Evolutionary conservation across 1,140 invertebrate species (phyloP).

Genomic region (Bombus haemorrhoidalis): DNA sequence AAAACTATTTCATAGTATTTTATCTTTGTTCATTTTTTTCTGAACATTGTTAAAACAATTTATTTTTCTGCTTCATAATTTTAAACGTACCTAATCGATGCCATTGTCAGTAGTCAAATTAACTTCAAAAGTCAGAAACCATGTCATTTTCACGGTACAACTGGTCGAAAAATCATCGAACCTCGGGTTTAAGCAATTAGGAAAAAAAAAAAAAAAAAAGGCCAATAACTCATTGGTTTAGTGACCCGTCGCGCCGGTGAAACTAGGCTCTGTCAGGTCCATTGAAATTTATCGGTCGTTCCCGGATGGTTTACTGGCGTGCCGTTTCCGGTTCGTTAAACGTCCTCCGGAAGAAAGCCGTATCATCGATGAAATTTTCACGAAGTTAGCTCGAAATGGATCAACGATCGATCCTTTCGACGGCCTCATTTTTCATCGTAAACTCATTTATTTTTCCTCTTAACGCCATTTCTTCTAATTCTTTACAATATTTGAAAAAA

Average conservation of each 20-base stretch:
- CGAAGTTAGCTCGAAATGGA: neutral
- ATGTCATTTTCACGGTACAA: neutral
- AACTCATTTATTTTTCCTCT: neutral
- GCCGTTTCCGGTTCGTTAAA: constrained; percentile 40
- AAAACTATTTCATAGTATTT: no score
- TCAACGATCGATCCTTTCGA: constrained; percentile 27
- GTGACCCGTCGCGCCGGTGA: constrained; percentile 37
- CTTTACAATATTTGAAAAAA: neutral
- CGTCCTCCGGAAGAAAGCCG: constrained; percentile 36
- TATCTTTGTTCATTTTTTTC: no score
- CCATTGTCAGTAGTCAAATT: neutral
- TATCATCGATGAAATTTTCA: constrained; percentile 27
- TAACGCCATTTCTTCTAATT: neutral
- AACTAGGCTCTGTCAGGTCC: constrained; percentile 35
- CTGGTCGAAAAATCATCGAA: neutral
- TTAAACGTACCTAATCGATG: no score
- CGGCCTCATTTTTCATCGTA: constrained; percentile 27
- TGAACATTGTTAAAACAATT: no score
- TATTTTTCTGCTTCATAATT: no score
- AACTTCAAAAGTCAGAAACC: neutral
- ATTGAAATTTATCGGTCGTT: constrained; percentile 46
- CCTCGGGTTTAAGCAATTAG: constrained; percentile 1
- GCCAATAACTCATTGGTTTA: constrained; percentile 43
- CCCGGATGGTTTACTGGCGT: constrained; percentile 39
- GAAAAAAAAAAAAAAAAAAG: neutral